Evolutionary conservation across 23 tunicate genomes (phyloP).

Genomic region (Halocynthia aurantium): DNA sequence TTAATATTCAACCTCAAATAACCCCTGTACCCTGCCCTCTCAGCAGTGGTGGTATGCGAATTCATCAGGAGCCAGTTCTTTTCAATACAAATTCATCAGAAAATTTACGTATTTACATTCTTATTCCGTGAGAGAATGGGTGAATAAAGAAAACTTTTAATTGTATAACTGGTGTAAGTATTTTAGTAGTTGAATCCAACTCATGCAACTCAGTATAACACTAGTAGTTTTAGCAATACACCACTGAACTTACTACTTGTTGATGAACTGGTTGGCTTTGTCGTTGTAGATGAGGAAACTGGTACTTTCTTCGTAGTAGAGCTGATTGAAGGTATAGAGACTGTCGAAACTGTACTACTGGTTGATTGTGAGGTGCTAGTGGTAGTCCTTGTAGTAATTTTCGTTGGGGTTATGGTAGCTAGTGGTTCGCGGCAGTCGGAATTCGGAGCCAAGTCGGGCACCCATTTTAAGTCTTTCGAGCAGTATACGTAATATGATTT

Average conservation of each 20-base stretch:
- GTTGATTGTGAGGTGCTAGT: neutral
- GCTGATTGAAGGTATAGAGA: conserved; percentile 19
- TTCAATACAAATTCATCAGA: no score
- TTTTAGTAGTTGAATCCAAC: no score
- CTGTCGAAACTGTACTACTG: neutral
- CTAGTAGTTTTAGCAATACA: no score
- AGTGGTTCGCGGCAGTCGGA: conserved; percentile 17
- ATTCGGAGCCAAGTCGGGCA: neutral
- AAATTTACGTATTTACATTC: no score
- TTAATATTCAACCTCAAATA: no score
- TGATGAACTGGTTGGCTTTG: neutral
- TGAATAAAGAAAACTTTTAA: no score
- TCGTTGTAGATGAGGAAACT: conserved; percentile 12
- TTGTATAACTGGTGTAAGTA: no score
- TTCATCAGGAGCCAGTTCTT: no score
- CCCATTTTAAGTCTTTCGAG: conserved; percentile 10
- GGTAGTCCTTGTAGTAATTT: conserved; percentile 22
- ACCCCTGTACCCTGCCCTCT: no score
- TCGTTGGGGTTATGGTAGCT: neutral
- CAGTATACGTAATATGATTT: conserved; percentile 10
- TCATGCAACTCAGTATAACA: no score
- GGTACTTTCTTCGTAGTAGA: conserved; percentile 15
- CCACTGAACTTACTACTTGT: neutral
- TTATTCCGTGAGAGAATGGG: no score
- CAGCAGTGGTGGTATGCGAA: no score